Evolutionary conservation across 2,888 invertebrate species (phyloP).

Genomic region (Cosmia pyralina): DNA sequence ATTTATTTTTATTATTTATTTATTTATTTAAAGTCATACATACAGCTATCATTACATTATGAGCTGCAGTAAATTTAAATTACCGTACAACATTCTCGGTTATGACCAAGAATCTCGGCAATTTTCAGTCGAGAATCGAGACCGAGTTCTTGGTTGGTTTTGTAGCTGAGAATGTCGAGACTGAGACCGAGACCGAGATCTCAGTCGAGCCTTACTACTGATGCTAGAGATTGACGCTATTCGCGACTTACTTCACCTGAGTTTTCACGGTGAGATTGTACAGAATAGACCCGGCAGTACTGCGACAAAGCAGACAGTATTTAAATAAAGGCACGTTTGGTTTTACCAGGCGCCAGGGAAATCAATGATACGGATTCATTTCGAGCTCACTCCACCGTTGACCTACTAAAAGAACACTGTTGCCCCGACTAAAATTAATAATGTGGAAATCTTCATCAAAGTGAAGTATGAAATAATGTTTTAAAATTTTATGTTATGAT

Average conservation of each 20-base stretch:
- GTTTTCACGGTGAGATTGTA: background rate
- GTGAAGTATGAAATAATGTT: constrained; percentile 50
- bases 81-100: no score
- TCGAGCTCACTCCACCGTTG: constrained; percentile 68
- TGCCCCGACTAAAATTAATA: constrained; percentile 77
- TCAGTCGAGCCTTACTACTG: no score
- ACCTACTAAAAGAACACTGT: constrained; percentile 78
- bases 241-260: background rate
- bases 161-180: no score
- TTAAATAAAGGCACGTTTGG: constrained; percentile 80
- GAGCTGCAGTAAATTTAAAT: no score
- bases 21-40: no score
- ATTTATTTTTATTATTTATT: no score
- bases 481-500: constrained; percentile 17
- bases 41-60: no score
- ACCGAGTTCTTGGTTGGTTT: no score
- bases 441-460: constrained; percentile 56
- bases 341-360: constrained; percentile 86
- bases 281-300: background rate
- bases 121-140: no score
- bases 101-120: no score
- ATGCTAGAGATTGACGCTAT: no score
- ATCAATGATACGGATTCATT: constrained; percentile 83
- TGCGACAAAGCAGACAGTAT: constrained; percentile 65
- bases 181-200: no score